Evolutionary conservation across 1,140 invertebrate genomes (phyloP), one percentile per base, ranked within the genome.

Genomic region (Aleiodes sp.): DNA sequence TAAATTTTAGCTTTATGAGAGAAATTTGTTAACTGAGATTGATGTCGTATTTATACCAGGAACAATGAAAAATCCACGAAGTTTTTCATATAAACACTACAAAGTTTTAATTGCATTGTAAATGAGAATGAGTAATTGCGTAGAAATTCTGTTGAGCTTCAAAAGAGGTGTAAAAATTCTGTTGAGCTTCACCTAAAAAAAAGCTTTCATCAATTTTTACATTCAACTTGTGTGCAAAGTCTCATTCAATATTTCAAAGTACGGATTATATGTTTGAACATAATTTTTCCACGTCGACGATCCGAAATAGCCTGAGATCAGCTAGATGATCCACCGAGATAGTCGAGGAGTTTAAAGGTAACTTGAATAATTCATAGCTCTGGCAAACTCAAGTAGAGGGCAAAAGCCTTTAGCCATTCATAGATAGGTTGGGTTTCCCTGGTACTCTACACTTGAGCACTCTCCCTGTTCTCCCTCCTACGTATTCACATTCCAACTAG

Each of bases 321-420:
- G 46, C 26, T 52, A 52, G 46, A 52, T 52, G 46, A 52, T 52
- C 46, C 46, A 52, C 46, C 21, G 46, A 52, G 46, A 52, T 52
- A 52, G 46, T 52, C 46, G 16, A 52, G 46, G 46, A 52, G 46
- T 52, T 52, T 52, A 52, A 52, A 52, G 46, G 46, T 52, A 52
- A 52, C 46, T n/a, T 52, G 46, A 52, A 52, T 52, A 52, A 52
- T 52, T 52, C 46, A 52, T 52, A 16, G 46, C 10, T 24, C 19
- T 52, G 16, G 46, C 46, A n/a, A n/a, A n/a, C 16, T 16, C 3
- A 16, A 10, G 46, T 52, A 52, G 46, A 52, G 46, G 46, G 46
- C 7, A 52, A 52, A 52, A 52, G 46, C 46, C 46, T 52, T 52
- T 52, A 52, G 46, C 46, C 19, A 52, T 52, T 52, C 46, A 52